phyloP scores from a whole-genome alignment of 2,113 vertebrate genomes.

The Cyprinodon brontotheroides region DNA sequence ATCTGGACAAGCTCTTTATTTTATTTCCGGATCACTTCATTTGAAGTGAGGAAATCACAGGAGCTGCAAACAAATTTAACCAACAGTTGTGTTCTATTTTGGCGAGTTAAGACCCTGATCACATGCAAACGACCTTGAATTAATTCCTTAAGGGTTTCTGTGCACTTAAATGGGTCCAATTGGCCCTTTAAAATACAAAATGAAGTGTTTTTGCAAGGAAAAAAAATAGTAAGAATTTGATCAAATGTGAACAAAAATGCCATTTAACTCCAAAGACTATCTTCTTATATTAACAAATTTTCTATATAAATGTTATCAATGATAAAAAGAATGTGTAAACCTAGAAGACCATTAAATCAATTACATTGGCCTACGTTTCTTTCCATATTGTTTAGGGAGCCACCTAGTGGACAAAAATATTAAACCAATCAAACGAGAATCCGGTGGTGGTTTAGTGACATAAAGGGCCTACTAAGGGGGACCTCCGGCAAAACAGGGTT shows the following conservation, averaged over 20 bases:
- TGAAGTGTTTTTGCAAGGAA: too few species aligned
- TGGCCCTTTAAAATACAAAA: neutral
- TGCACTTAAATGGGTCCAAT: neutral
- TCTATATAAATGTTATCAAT: too few species aligned
- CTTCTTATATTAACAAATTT: too few species aligned
- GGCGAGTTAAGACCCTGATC: neutral
- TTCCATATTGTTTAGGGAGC: neutral
- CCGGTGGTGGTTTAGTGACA: too few species aligned
- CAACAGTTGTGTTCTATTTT: neutral
- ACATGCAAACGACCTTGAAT: neutral
- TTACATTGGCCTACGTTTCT: too few species aligned
- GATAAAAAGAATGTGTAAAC: neutral
- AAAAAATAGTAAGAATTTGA: too few species aligned
- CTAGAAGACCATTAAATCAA: neutral
- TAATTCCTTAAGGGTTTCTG: neutral
- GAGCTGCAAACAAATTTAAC: neutral
- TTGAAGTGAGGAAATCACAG: neutral
- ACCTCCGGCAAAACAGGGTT: too few species aligned
- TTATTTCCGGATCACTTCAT: constrained; percentile 7
- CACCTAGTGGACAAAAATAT: constrained; percentile 21
- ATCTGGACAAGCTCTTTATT: constrained; percentile 33
- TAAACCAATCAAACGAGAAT: neutral
- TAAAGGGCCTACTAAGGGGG: too few species aligned
- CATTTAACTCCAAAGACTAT: too few species aligned
- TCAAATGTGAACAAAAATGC: too few species aligned